phyloP scores from a whole-genome alignment of 2,113 vertebrate genomes.

The Cyanistes caeruleus region DNA sequence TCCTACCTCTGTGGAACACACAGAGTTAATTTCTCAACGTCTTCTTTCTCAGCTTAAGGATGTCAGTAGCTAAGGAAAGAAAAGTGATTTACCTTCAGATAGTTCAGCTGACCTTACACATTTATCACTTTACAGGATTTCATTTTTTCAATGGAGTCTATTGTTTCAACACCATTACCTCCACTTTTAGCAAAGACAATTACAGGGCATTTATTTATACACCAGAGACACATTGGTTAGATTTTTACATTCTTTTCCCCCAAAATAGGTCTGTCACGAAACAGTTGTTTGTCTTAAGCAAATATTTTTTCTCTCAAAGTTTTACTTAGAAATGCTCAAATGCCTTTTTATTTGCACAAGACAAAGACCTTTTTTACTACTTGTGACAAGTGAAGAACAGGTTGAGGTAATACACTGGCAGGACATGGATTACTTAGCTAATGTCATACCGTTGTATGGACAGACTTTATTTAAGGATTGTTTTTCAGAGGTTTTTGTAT shows the following conservation, averaged over 20 bases:
- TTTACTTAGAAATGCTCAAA: constrained; percentile 37
- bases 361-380: constrained; percentile 27
- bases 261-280: constrained; percentile 13
- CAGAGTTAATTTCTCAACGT: constrained; percentile 15
- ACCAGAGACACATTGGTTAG: constrained; percentile 38
- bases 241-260: constrained; percentile 50
- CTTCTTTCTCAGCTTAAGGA: constrained; percentile 15
- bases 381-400: constrained; percentile 9
- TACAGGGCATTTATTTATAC: constrained; percentile 52
- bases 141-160: constrained; percentile 48
- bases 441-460: not conserved
- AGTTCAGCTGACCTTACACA: constrained; percentile 58
- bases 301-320: constrained; percentile 42
- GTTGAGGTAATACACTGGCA: not conserved
- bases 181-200: constrained; percentile 44
- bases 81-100: constrained; percentile 41
- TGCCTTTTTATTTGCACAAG: constrained; percentile 47
- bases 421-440: constrained; percentile 2
- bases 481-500: not conserved
- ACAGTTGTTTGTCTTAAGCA: constrained; percentile 58
- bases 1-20: not conserved
- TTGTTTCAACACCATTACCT: constrained; percentile 63
- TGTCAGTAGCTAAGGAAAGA: constrained; percentile 37
- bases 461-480: not conserved
- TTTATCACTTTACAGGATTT: constrained; percentile 59